phyloP scores from a whole-genome alignment of 1,140 invertebrate species.

The Brachionus sp. region DNA sequence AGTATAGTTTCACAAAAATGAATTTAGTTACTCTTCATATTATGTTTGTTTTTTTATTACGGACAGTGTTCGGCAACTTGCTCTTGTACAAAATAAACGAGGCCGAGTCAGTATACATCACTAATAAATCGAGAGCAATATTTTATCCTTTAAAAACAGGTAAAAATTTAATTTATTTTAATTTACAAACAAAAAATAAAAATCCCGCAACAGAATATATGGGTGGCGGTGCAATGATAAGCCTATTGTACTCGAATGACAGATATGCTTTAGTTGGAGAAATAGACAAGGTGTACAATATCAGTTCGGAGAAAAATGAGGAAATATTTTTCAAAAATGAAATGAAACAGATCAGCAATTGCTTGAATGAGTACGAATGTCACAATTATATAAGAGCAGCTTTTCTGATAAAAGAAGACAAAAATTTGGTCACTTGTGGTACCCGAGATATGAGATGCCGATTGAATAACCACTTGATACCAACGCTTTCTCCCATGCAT shows the following conservation, averaged over 20 bases:
- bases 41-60: neutral
- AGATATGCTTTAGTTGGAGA: neutral
- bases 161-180: neutral
- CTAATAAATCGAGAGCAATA: neutral
- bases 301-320: neutral
- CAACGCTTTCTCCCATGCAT: neutral
- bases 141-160: neutral
- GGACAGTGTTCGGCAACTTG: neutral
- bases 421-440: conserved; percentile 3
- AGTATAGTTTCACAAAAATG: neutral
- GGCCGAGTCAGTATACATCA: neutral
- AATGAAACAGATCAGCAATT: neutral
- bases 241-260: neutral
- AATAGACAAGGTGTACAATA: neutral
- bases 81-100: neutral
- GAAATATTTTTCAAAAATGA: neutral
- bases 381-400: neutral
- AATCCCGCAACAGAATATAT: neutral
- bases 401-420: neutral
- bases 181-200: neutral
- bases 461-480: neutral
- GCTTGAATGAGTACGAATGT: neutral
- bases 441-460: neutral
- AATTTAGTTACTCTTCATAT: neutral
- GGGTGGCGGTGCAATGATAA: neutral